A percentile compares a stretch with the other conserved stretches of the same genome.
phyloP scores from a whole-genome alignment of 2,113 vertebrate genomes.

The Rattus rattus region DNA sequence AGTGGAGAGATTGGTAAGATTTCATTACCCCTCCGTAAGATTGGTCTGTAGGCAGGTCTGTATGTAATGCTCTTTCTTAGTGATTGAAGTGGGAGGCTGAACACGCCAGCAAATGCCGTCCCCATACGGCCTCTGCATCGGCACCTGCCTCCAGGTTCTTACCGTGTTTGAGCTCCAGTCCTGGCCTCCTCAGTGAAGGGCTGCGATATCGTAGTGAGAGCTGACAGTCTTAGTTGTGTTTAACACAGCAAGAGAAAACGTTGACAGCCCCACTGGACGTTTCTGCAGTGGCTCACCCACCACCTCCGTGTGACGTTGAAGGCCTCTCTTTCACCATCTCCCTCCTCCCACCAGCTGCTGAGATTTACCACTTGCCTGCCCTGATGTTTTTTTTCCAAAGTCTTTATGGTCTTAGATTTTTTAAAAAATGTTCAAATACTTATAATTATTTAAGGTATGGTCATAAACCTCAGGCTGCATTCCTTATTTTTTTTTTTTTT shows the following conservation, averaged over 20 bases:
- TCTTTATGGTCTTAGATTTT: neutral
- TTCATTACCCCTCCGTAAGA: neutral
- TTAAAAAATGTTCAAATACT: neutral
- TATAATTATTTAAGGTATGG: neutral
- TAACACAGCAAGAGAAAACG: neutral
- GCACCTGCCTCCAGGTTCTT: neutral
- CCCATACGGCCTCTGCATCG: neutral
- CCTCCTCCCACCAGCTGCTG: neutral
- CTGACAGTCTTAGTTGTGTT: neutral
- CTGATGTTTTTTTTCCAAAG: neutral
- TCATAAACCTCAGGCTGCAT: neutral
- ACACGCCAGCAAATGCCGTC: too few relatives aligned
- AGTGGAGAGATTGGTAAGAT: neutral
- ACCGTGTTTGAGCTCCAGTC: neutral
- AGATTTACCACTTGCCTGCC: too few relatives aligned
- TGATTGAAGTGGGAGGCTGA: neutral
- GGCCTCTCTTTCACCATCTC: neutral
- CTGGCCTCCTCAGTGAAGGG: neutral
- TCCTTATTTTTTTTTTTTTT: neutral
- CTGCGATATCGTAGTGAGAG: too few relatives aligned
- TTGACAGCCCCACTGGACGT: neutral
- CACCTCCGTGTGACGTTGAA: neutral
- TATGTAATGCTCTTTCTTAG: neutral
- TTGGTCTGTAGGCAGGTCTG: neutral
- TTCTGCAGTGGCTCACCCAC: neutral